Percentiles rank a stretch among this genome's conserved stretches.
phyloP scores from a whole-genome alignment of 2,888 invertebrate genomes.

The Priocnemis perturbator region DNA sequence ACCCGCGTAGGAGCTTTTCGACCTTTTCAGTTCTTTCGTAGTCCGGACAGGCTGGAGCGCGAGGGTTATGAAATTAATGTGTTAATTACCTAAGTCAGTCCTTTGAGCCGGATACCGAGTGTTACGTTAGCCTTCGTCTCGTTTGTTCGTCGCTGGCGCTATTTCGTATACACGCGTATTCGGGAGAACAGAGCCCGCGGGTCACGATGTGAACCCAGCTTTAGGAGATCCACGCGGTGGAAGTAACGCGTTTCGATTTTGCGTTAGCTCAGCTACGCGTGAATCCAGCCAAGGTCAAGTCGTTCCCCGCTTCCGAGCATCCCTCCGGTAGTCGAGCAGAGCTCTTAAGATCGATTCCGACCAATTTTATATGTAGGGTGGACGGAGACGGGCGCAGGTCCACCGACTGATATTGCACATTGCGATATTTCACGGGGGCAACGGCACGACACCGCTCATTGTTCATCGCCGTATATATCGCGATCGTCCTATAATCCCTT shows the following conservation, averaged over 20 bases:
- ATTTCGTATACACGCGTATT: slow-evolving; percentile 6
- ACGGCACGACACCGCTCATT: neutral
- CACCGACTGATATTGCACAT: slow-evolving; percentile 40
- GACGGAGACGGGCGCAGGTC: slow-evolving; percentile 13
- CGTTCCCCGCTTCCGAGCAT: slow-evolving; percentile 70
- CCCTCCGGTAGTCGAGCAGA: slow-evolving; percentile 57
- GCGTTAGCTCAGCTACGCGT: slow-evolving; percentile 75
- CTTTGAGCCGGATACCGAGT: slow-evolving; percentile 3
- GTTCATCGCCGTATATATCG: too few relatives aligned
- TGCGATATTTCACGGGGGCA: neutral
- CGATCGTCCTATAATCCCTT: too few relatives aligned
- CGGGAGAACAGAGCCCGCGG: slow-evolving; percentile 35
- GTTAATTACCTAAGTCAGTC: neutral
- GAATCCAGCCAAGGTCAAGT: slow-evolving; percentile 76
- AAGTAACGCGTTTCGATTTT: slow-evolving; percentile 76
- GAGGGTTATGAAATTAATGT: too few relatives aligned
- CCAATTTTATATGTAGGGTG: slow-evolving; percentile 55
- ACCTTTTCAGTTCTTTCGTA: too few relatives aligned
- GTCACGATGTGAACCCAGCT: slow-evolving; percentile 71
- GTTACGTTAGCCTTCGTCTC: neutral
- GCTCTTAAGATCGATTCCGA: slow-evolving; percentile 60
- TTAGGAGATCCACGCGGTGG: slow-evolving; percentile 74
- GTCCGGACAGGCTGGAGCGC: neutral
- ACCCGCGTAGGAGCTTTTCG: too few relatives aligned
- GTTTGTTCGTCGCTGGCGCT: neutral